A percentile compares a stretch with the other conserved stretches of the same genome.
These are phyloP conservation scores for Pipa parva DNA, from an alignment of 2,113 vertebrate genomes.

Conservation along the genomic window DNA sequence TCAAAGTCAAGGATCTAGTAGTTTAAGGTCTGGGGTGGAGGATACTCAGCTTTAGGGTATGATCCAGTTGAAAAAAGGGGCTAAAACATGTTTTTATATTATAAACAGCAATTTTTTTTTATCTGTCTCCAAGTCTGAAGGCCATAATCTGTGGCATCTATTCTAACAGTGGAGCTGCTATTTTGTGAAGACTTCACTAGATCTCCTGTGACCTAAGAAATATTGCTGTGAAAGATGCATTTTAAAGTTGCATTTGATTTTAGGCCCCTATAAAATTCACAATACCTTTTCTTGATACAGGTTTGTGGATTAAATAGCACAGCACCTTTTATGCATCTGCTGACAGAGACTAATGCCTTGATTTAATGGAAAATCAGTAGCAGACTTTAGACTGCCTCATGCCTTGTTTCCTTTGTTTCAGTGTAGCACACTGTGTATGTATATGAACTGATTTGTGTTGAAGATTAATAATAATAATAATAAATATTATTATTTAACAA, in stretches of 20 bases:
- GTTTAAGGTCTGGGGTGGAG: not conserved
- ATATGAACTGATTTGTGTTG: slow-evolving; percentile 2
- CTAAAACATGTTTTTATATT: not conserved
- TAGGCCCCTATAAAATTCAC: not conserved
- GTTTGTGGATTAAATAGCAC: not conserved
- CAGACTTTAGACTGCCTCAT: not conserved
- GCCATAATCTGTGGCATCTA: not conserved
- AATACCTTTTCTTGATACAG: no score
- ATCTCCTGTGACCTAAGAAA: not conserved
- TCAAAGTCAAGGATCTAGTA: not conserved
- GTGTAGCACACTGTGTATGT: not conserved
- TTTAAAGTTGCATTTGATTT: not conserved
- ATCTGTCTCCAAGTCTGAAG: no score
- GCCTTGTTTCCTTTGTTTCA: not conserved
- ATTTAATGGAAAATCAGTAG: not conserved
- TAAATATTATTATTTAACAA: slow-evolving; percentile 23
- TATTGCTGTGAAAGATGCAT: not conserved
- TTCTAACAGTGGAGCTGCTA: not conserved
- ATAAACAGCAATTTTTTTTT: not conserved
- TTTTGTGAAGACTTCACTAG: not conserved
- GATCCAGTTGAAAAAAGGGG: no score
- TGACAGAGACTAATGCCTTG: not conserved
- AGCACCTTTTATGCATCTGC: not conserved
- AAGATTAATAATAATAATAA: slow-evolving; percentile 10
- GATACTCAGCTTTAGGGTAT: slow-evolving; percentile 21